Base-by-base conservation (phyloP, 2,113 vertebrate genomes). In the Polyodon spathula region DNA sequence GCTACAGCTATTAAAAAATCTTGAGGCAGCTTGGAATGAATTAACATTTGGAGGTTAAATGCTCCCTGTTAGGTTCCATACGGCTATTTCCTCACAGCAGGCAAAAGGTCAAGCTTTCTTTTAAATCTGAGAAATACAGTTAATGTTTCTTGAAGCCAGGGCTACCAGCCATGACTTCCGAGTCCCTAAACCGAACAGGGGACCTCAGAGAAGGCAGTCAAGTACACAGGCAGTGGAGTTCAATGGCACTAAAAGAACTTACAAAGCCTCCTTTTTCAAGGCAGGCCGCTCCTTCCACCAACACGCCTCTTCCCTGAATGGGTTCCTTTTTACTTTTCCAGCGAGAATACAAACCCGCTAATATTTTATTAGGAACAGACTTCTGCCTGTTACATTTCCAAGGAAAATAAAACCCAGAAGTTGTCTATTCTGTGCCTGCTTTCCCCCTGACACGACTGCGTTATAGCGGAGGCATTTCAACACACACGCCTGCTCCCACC, bases 221-320 rank as follows among this genome's bases (percentile, higher is more conserved):
- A 2, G 15, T 38, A 17, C 17, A n/a, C 15, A 10, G n/a, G 16
- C 16, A 11, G 37, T 17, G 7, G 53, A 17, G 53, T 54, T 54
- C 53, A 54, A 37, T 37, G 53, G 8, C 53, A 54, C 4, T 10
- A 10, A 2, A 77, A 68, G 73, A 74, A 67, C 67, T 17, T 73
- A 86, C 85, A 87, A 86, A 76, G 80, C 71, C 70, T 73, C 68
- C 85, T 84, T 87, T 86, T 84, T 75, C 84, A 72, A 68, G 68
- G 58, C 69, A 15, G 63, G 66, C 70, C 62, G 41, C 67, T 8
- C 65, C 73, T 54, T 57, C 64, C 74, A 73, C 76, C 70, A 62
- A 56, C 69, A 70, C 52, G 16, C 58, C 10, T 27, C 59, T 15
- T 16, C 51, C 37, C 53, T 68, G 56, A 60, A 15, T 40, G 58